These are phyloP conservation scores for Drosophila austrosaltans DNA, from an alignment of 2,888 invertebrate genomes.

Conservation along the genomic window DNA sequence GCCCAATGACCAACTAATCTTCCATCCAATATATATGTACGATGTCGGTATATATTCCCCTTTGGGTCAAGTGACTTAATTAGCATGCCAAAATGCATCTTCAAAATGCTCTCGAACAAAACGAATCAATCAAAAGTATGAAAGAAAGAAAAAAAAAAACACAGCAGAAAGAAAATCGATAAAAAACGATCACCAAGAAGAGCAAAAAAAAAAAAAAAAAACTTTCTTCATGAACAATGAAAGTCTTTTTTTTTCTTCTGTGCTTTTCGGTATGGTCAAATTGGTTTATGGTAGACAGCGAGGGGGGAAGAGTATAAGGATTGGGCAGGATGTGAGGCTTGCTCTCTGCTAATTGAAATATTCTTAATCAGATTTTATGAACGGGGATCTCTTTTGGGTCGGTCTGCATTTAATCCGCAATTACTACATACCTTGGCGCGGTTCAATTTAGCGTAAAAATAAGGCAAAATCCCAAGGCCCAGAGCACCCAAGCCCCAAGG, in stretches of 20 bases:
- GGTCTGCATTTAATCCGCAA: conserved; percentile 74
- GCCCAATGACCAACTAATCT: conserved; percentile 11
- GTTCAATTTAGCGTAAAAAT: conserved; percentile 71
- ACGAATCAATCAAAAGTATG: conserved; percentile 62
- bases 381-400: conserved; percentile 43
- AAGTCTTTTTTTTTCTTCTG: conserved; percentile 28
- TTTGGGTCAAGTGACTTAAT: conserved; percentile 68
- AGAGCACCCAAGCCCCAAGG: conserved; percentile 23
- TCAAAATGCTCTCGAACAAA: conserved; percentile 11
- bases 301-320: conserved; percentile 12
- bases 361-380: conserved; percentile 75
- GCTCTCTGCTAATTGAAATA: conserved; percentile 71
- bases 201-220: conserved; percentile 31
- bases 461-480: conserved; percentile 53
- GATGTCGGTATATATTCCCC: conserved; percentile 2
- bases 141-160: conserved; percentile 24
- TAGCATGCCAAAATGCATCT: conserved; percentile 67
- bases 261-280: conserved; percentile 10
- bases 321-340: conserved; percentile 28
- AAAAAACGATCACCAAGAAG: conserved; percentile 22
- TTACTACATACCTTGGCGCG: conserved; percentile 50
- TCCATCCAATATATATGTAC: conserved; percentile 10
- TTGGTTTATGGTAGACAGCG: not conserved
- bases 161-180: conserved; percentile 12
- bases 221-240: conserved; percentile 64